Evolutionary conservation across 2,113 vertebrate genomes (phyloP).

Genomic region (Brachyhypopomus gauderio): DNA sequence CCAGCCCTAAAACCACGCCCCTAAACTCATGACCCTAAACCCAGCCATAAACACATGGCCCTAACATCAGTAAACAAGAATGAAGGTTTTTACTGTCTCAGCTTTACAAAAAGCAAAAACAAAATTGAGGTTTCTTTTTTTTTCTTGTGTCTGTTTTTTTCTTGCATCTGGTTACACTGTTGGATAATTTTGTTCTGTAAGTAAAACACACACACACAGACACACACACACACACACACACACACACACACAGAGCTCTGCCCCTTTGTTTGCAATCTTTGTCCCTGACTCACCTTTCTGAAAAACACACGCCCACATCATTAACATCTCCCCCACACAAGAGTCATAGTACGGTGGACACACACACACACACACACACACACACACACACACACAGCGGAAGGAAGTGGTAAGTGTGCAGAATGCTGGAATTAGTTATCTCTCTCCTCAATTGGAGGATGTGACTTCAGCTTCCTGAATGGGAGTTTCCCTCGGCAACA

Average conservation of each 20-base stretch:
- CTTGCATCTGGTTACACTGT: no score
- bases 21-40: no score
- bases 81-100: no score
- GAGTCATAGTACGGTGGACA: background rate
- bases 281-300: background rate
- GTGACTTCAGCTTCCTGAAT: slow-evolving; percentile 70
- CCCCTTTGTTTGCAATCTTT: background rate
- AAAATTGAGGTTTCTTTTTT: no score
- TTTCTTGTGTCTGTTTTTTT: no score
- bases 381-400: slow-evolving; percentile 3
- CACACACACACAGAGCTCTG: background rate
- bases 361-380: slow-evolving; percentile 7
- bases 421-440: slow-evolving; percentile 50
- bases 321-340: background rate
- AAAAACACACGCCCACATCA: background rate
- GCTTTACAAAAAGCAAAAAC: no score
- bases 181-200: no score
- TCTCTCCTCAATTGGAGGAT: slow-evolving; percentile 70
- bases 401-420: slow-evolving; percentile 55
- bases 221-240: background rate
- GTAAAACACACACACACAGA: no score
- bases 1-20: no score
- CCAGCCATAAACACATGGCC: no score
- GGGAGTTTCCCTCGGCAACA: slow-evolving; percentile 41
- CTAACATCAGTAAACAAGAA: no score